phyloP scores from a whole-genome alignment of 2,888 invertebrate genomes.

The Trissoscelio sp. region DNA sequence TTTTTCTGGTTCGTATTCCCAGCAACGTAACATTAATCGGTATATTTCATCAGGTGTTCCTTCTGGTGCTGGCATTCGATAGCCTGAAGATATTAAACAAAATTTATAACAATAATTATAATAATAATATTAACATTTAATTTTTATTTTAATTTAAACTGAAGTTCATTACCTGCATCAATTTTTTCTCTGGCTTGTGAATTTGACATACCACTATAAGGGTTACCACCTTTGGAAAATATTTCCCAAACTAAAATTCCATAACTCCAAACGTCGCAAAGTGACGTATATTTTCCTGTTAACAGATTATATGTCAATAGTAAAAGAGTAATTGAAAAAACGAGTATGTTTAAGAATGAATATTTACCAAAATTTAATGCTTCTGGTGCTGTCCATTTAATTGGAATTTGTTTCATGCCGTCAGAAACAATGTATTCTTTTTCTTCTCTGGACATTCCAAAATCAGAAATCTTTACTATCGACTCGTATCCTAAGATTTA shows the following conservation, averaged over 20 bases:
- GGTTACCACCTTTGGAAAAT: conserved; percentile 96
- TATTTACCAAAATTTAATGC: conserved; percentile 63
- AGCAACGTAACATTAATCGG: conserved; percentile 95
- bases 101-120: neutral
- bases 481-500: conserved; percentile 88
- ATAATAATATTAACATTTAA: neutral
- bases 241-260: conserved; percentile 98
- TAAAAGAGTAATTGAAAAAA: neutral
- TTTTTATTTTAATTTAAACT: neutral
- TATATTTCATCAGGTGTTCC: conserved; percentile 95
- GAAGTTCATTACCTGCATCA: conserved; percentile 88
- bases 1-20: conserved; percentile 96
- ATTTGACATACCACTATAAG: conserved; percentile 97
- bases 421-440: conserved; percentile 98
- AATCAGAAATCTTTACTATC: conserved; percentile 98
- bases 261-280: conserved; percentile 99
- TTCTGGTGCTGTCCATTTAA: conserved; percentile 97
- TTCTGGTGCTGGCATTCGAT: conserved; percentile 96
- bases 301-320: conserved; percentile 54
- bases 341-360: conserved; percentile 13
- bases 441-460: conserved; percentile 98
- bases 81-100: conserved; percentile 86
- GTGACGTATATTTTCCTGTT: conserved; percentile 94
- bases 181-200: conserved; percentile 97
- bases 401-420: conserved; percentile 99